These are phyloP conservation scores for Cremastinae sp. DNA, from an alignment of 2,888 invertebrate genomes.

Conservation along the genomic window DNA sequence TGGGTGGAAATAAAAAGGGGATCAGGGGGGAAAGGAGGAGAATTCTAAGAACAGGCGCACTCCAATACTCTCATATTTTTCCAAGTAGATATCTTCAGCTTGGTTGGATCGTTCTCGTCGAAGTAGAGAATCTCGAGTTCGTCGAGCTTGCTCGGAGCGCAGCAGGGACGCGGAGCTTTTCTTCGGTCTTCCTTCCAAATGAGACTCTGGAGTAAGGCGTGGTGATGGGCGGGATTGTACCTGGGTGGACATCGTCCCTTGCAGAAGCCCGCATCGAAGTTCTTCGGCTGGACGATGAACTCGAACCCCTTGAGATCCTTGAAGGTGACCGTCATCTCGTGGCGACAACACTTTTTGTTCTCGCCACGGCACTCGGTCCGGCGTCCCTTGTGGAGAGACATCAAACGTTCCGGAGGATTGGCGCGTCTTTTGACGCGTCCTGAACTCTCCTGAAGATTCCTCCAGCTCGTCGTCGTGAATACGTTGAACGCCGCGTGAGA, in stretches of 20 bases:
- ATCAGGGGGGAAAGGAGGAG: slow-evolving; percentile 4
- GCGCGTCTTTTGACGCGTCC: slow-evolving; percentile 63
- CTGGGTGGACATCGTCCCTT: slow-evolving; percentile 86
- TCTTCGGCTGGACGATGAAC: slow-evolving; percentile 86
- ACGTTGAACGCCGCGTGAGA: slow-evolving; percentile 75
- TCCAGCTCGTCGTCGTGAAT: slow-evolving; percentile 66
- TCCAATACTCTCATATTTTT: slow-evolving; percentile 87
- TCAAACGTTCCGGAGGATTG: slow-evolving; percentile 70
- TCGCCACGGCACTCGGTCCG: slow-evolving; percentile 82
- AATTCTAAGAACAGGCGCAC: slow-evolving; percentile 86
- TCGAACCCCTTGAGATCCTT: slow-evolving; percentile 85
- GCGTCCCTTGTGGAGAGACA: slow-evolving; percentile 78
- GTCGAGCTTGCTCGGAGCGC: slow-evolving; percentile 86
- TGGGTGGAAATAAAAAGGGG: not conserved
- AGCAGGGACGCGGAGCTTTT: slow-evolving; percentile 84
- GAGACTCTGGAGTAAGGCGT: slow-evolving; percentile 86
- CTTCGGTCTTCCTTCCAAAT: slow-evolving; percentile 84
- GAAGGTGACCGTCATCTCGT: slow-evolving; percentile 85
- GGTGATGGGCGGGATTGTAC: slow-evolving; percentile 87
- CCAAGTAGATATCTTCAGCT: slow-evolving; percentile 86
- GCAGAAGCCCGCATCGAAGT: slow-evolving; percentile 87
- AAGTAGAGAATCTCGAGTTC: slow-evolving; percentile 85
- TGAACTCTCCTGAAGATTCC: slow-evolving; percentile 21
- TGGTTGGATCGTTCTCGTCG: slow-evolving; percentile 84
- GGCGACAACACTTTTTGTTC: slow-evolving; percentile 85